Base-by-base conservation (phyloP, 2,113 vertebrate genomes). In the Hassar affinis region DNA sequence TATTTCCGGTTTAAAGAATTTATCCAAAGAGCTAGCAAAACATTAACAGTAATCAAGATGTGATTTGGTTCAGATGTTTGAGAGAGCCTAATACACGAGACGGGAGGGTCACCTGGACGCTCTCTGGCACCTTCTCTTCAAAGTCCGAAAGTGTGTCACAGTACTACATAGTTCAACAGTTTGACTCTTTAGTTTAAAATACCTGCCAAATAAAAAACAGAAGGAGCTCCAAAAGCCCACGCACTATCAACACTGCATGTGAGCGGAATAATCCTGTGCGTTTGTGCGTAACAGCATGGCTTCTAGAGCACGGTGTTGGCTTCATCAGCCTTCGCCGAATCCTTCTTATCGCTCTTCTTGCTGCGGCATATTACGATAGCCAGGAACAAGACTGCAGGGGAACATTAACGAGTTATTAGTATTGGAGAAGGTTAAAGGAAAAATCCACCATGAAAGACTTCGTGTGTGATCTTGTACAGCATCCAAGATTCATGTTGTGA, bases 231-330 rank as follows among this genome's bases (percentile, higher is more conserved):
- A 75, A 75, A 38, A 45, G 27, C 22, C 14, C 56, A 62, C 20
- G 4, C 2, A 33, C 20, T 35, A n/a, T 25, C 27, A 82, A 64
- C 25, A 47, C 11, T 81, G 80, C 35, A 57, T n/a, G n/a, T 61
- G 42, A 30, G n/a, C 42, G 0, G 47, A 82, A 30, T 42, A 18
- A 82, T 66, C 20, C 62, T 12, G 30, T 38, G 57, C 79, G 57
- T 86, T 61, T 74, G 47, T 85, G 18, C 4, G 15, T 79, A 15
- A 83, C 69, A 49, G 33, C 64, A 38, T 45, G 42, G 42, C 82
- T 15, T 86, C 81, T 93, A 93, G 85, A 94, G 90, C 80, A 94
- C 90, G 72, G 59, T 22, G 2, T 90, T 90, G 52, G 1, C 84
- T 72, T 93, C 88, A 22, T 81, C 88, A 0, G 17, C 25, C 27